A percentile compares a stretch with the other conserved stretches of the same genome.
Conservation (phyloP, 2,797 vertebrate genomes). For the Poecilia gillii region DNA sequence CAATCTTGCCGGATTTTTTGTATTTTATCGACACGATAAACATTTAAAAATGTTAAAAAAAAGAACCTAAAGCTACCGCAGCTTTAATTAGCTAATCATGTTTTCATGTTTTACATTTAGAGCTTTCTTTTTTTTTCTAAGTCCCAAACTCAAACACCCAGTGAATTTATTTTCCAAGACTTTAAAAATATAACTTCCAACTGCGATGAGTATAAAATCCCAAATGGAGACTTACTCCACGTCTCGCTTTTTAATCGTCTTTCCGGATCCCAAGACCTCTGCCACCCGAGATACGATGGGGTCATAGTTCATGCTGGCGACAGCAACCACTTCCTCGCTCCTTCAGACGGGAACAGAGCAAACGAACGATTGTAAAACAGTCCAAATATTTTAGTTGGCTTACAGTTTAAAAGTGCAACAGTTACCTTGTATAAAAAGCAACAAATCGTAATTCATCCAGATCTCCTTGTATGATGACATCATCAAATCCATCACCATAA, state of each 20-base stretch:
- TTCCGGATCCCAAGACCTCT: slow-evolving; percentile 93
- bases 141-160: slow-evolving; percentile 16
- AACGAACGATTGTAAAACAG: slow-evolving; percentile 4
- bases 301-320: slow-evolving; percentile 99
- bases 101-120: not conserved
- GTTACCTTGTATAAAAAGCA: slow-evolving; percentile 96
- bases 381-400: not conserved
- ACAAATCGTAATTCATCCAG: slow-evolving; percentile 97
- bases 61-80: not conserved
- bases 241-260: slow-evolving; percentile 93
- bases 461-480: slow-evolving; percentile 98
- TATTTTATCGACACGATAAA: not conserved
- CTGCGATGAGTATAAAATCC: slow-evolving; percentile 44
- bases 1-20: not conserved
- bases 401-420: not conserved
- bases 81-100: not conserved
- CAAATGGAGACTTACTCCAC: slow-evolving; percentile 91
- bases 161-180: slow-evolving; percentile 45
- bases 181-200: slow-evolving; percentile 57
- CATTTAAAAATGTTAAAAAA: not conserved
- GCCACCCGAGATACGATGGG: slow-evolving; percentile 97
- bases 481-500: slow-evolving; percentile 96
- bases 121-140: not conserved
- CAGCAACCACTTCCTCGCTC: slow-evolving; percentile 95
- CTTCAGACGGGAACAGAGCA: slow-evolving; percentile 71